Evolutionary conservation across 2,888 invertebrate genomes (phyloP).

Genomic region (Brassicogethes aeneus): DNA sequence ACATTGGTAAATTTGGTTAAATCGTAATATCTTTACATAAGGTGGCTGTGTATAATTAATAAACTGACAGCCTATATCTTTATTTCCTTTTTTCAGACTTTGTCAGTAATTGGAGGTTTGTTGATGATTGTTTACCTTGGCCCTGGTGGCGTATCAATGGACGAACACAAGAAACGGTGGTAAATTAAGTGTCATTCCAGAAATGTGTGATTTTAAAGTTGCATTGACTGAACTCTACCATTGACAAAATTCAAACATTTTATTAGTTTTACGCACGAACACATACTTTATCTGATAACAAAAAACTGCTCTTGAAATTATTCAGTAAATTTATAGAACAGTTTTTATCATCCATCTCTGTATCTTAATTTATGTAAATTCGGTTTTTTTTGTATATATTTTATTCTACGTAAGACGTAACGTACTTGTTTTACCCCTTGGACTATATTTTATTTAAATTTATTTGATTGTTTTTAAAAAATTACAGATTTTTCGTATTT

Average conservation of each 20-base stretch:
- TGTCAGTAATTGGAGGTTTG: constrained; percentile 97
- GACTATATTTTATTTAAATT: too few relatives aligned
- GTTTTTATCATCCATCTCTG: not conserved
- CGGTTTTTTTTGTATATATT: too few relatives aligned
- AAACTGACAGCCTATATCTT: too few relatives aligned
- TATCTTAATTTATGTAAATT: not conserved
- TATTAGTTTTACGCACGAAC: not conserved
- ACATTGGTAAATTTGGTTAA: too few relatives aligned
- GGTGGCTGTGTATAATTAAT: too few relatives aligned
- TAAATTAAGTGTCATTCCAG: constrained; percentile 41
- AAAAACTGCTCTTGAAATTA: not conserved
- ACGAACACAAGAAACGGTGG: constrained; percentile 99
- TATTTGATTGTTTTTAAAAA: too few relatives aligned
- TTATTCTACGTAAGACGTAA: too few relatives aligned
- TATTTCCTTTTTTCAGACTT: constrained; percentile 85
- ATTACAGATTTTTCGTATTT: too few relatives aligned
- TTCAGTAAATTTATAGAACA: not conserved
- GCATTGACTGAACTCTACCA: constrained; percentile 10
- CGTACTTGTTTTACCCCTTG: too few relatives aligned
- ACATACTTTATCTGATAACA: not conserved
- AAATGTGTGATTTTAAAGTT: constrained; percentile 7
- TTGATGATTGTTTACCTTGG: constrained; percentile 97
- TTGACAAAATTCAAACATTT: constrained; percentile 1
- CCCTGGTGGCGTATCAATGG: constrained; percentile 98
- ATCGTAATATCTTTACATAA: too few relatives aligned